phyloP scores from a whole-genome alignment of 2,888 invertebrate species.

The Mesochorus sp. region DNA sequence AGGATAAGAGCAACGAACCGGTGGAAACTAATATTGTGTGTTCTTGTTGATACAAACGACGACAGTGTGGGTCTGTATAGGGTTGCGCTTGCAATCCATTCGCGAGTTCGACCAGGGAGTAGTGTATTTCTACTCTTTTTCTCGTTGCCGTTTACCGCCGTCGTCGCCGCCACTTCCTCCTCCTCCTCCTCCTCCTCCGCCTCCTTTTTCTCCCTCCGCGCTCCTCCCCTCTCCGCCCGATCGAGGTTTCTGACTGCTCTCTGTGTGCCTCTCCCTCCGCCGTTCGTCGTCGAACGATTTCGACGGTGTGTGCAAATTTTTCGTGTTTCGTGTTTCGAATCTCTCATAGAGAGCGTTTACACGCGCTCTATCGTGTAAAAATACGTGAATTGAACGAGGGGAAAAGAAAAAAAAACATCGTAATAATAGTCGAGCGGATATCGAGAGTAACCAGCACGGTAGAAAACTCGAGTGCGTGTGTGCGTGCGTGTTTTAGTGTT shows the following conservation, averaged over 20 bases:
- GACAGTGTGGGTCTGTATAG: conserved; percentile 48
- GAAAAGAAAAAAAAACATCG: too few species aligned
- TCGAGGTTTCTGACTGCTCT: conserved; percentile 25
- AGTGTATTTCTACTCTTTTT: conserved; percentile 60
- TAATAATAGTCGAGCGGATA: too few species aligned
- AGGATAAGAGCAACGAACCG: conserved; percentile 25
- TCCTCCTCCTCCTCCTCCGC: conserved; percentile 39
- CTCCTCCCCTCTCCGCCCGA: conserved; percentile 24
- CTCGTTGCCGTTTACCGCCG: conserved; percentile 49
- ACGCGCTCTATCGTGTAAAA: conserved; percentile 9
- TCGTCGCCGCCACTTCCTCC: conserved; percentile 54
- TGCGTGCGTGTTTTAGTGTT: background rate
- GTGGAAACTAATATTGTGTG: conserved; percentile 4
- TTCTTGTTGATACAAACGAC: too few species aligned
- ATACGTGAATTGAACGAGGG: conserved; percentile 34
- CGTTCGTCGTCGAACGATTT: conserved; percentile 49
- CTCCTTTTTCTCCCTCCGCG: conserved; percentile 46
- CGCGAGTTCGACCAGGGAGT: conserved; percentile 65
- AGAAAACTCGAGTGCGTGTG: background rate
- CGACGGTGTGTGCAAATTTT: conserved; percentile 53
- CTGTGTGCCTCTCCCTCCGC: conserved; percentile 52
- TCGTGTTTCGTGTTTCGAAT: conserved; percentile 19
- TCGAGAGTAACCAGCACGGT: background rate
- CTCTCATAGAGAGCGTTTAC: too few species aligned
- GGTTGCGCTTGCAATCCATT: conserved; percentile 61